A percentile compares a stretch with the other conserved stretches of the same genome.
These are phyloP conservation scores for human DNA, from an alignment of 2,113 vertebrate species.

Conservation along the genomic window DNA sequence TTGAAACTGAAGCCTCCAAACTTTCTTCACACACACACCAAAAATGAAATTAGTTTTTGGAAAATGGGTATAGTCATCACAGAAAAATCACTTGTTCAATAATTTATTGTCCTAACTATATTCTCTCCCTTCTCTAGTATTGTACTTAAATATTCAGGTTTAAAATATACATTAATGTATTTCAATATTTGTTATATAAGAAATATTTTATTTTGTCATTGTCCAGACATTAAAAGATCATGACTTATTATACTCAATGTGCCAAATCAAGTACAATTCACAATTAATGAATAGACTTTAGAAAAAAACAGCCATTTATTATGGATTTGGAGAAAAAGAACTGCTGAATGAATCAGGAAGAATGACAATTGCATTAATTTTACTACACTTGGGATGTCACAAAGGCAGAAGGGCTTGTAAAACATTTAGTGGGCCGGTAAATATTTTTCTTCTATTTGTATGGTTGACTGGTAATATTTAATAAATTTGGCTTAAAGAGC, in stretches of 20 bases:
- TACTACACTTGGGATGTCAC: constrained; percentile 44
- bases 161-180: background rate
- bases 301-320: background rate
- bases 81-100: background rate
- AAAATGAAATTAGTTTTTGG: background rate
- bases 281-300: constrained; percentile 12
- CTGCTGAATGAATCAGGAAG: background rate
- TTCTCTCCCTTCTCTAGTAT: background rate
- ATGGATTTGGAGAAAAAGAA: background rate
- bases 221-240: background rate
- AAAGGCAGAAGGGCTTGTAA: constrained; percentile 43
- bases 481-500: constrained; percentile 51
- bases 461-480: constrained; percentile 45
- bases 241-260: background rate
- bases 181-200: background rate
- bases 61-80: background rate
- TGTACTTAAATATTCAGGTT: background rate
- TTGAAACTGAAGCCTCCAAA: background rate
- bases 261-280: background rate
- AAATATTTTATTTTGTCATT: background rate
- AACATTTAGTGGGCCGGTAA: constrained; percentile 61
- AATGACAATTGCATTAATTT: constrained; percentile 38
- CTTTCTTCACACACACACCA: background rate
- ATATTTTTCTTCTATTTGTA: constrained; percentile 58
- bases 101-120: background rate